Conservation (phyloP, 2,797 vertebrate genomes). For the Enteromius viviparus region DNA sequence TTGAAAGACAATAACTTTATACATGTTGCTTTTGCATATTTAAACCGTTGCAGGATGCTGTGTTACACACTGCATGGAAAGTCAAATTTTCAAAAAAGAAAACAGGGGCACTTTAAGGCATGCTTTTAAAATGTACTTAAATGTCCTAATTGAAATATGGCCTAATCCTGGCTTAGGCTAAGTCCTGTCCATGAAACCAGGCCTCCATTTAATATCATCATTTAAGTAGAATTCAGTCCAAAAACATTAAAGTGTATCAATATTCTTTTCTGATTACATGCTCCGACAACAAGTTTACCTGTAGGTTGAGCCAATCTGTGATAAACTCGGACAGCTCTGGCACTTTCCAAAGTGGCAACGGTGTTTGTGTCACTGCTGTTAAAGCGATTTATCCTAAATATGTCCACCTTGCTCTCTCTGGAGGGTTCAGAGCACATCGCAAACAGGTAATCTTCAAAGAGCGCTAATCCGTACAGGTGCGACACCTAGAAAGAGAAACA, state of each 20-base stretch:
- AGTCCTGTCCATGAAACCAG: too few species aligned
- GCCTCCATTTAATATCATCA: background rate
- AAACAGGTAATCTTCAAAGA: constrained; percentile 88
- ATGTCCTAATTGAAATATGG: too few species aligned
- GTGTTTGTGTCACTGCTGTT: constrained; percentile 75
- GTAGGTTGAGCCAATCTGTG: constrained; percentile 81
- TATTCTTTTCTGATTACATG: background rate
- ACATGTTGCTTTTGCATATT: too few species aligned
- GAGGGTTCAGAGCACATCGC: constrained; percentile 73
- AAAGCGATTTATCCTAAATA: constrained; percentile 83
- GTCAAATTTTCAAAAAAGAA: too few species aligned
- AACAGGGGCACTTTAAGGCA: too few species aligned
- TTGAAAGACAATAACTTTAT: too few species aligned
- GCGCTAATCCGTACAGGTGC: constrained; percentile 79
- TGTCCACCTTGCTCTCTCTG: constrained; percentile 64
- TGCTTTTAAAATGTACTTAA: too few species aligned
- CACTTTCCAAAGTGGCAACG: constrained; percentile 72
- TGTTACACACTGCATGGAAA: too few species aligned
- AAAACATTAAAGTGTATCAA: background rate
- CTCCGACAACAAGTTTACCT: constrained; percentile 70
- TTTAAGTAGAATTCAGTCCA: background rate
- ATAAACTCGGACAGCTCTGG: constrained; percentile 76
- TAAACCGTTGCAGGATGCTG: too few species aligned
- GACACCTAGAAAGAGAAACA: constrained; percentile 74
- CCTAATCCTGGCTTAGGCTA: too few species aligned